phyloP scores from a whole-genome alignment of 1,140 invertebrate genomes.

The Aphelinus certus region DNA sequence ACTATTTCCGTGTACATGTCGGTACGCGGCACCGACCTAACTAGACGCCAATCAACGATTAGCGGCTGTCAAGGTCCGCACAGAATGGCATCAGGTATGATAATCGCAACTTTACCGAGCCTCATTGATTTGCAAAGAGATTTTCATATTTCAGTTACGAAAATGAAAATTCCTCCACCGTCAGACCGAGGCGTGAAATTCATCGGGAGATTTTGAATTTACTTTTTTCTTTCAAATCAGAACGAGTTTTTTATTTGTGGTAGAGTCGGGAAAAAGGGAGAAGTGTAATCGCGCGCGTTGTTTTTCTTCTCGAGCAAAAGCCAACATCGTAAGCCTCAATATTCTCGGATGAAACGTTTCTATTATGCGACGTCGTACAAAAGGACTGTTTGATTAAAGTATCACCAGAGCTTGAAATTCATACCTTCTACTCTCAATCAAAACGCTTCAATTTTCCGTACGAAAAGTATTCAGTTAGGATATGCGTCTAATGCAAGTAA shows the following conservation, averaged over 20 bases:
- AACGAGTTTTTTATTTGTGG: neutral
- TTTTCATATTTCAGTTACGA: too few species aligned
- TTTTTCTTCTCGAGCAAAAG: constrained; percentile 1
- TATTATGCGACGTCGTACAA: too few species aligned
- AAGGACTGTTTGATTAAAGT: too few species aligned
- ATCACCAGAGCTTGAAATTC: too few species aligned
- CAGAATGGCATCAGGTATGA: constrained; percentile 54
- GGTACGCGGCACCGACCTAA: constrained; percentile 62
- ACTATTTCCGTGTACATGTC: constrained; percentile 69
- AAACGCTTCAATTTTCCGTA: too few species aligned
- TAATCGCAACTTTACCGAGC: neutral
- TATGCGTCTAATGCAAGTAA: too few species aligned
- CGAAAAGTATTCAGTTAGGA: too few species aligned
- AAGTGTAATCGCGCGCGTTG: neutral
- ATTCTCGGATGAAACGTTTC: neutral
- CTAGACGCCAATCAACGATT: constrained; percentile 64
- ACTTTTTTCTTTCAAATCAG: neutral
- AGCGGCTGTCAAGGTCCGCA: constrained; percentile 57
- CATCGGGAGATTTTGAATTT: too few species aligned
- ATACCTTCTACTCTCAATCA: too few species aligned
- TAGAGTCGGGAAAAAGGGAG: too few species aligned
- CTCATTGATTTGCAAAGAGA: neutral
- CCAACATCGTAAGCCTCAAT: neutral
- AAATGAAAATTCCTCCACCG: neutral
- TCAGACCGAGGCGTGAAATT: neutral